A percentile compares a stretch with the other conserved stretches of the same genome.
phyloP scores from a whole-genome alignment of 2,797 vertebrate species.

The Takifugu ocellatus region DNA sequence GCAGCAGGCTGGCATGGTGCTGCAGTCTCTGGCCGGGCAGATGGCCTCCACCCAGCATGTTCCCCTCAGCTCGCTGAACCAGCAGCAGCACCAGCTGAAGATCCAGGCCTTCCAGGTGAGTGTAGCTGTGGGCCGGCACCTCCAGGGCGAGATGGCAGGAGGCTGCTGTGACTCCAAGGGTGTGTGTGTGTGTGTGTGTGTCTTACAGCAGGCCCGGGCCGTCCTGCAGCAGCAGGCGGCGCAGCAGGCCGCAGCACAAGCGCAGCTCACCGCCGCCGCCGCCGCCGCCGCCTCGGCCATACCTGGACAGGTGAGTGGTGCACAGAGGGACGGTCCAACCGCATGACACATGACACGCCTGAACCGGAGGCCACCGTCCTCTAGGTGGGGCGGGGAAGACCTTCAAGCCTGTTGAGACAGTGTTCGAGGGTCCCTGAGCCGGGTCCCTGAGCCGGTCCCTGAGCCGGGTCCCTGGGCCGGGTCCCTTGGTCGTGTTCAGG shows the following conservation, averaged over 20 bases:
- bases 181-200: neutral
- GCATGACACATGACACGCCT: too few relatives aligned
- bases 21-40: constrained; percentile 82
- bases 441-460: too few relatives aligned
- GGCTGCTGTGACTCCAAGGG: too few relatives aligned
- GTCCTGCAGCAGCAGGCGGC: constrained; percentile 68
- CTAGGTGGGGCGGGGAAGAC: too few relatives aligned
- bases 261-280: constrained; percentile 68
- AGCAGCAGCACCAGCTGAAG: constrained; percentile 80
- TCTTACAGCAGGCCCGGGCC: constrained; percentile 74
- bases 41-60: constrained; percentile 81
- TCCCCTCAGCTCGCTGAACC: constrained; percentile 72
- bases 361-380: neutral
- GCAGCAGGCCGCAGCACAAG: constrained; percentile 69
- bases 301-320: constrained; percentile 83
- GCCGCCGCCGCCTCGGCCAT: constrained; percentile 2
- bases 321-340: too few relatives aligned
- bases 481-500: too few relatives aligned
- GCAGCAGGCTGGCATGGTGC: constrained; percentile 78
- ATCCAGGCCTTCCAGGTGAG: constrained; percentile 82
- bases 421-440: too few relatives aligned
- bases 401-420: too few relatives aligned
- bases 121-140: too few relatives aligned
- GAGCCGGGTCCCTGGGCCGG: too few relatives aligned
- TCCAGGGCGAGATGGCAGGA: too few relatives aligned